These are phyloP conservation scores for Rhadinocentrus ornatus DNA, from an alignment of 2,797 vertebrate species.

Conservation along the genomic window DNA sequence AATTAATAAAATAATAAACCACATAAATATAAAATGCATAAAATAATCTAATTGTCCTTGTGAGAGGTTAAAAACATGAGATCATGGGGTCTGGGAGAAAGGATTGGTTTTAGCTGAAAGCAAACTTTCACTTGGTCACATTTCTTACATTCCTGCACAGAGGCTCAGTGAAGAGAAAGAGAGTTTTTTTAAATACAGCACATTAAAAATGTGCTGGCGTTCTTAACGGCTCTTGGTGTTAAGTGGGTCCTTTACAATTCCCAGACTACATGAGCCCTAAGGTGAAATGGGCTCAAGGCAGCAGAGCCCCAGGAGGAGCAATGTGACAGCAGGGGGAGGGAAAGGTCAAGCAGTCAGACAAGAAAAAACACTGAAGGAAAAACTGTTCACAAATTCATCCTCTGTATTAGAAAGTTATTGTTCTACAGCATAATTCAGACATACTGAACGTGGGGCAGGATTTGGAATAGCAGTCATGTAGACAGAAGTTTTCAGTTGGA, in stretches of 20 bases:
- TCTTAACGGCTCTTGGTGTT: conserved; percentile 62
- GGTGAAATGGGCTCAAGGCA: conserved; percentile 46
- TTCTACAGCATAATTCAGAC: conserved; percentile 7
- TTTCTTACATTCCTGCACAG: conserved; percentile 66
- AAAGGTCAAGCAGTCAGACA: conserved; percentile 7
- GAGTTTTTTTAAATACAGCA: conserved; percentile 33
- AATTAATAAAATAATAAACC: not conserved
- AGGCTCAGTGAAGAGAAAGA: conserved; percentile 27
- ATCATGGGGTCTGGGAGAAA: conserved; percentile 53
- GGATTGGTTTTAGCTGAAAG: conserved; percentile 57
- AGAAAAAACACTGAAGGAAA: not conserved
- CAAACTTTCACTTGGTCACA: conserved; percentile 57
- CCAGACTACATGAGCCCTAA: conserved; percentile 40
- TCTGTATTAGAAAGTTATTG: not conserved
- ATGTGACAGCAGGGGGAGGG: conserved; percentile 20
- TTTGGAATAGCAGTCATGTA: conserved; percentile 13
- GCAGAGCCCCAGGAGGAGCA: conserved; percentile 29
- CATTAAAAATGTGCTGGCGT: conserved; percentile 60
- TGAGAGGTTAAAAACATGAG: conserved; percentile 44
- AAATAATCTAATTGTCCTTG: conserved; percentile 30
- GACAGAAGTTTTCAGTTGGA: conserved; percentile 1
- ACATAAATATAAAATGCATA: not conserved
- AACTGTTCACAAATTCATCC: not conserved
- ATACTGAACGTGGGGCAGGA: conserved; percentile 2
- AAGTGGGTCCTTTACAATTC: conserved; percentile 68